Conservation (phyloP, 2,888 invertebrate species). For the Oxystoma pomonae region DNA sequence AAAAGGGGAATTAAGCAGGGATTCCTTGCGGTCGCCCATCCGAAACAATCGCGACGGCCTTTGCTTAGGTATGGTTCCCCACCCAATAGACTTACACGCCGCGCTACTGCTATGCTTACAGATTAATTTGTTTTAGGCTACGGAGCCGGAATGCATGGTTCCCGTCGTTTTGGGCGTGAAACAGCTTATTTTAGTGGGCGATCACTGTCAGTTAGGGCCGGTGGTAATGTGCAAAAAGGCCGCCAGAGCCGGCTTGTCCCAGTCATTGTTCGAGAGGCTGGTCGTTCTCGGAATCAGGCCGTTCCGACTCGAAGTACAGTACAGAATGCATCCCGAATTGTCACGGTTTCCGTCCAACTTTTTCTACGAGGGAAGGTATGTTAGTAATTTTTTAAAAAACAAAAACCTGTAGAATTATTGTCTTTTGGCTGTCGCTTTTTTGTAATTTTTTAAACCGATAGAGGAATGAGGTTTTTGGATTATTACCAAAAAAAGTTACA, state of each 20-base stretch:
- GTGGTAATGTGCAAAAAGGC: conserved; percentile 99
- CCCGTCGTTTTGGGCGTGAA: conserved; percentile 96
- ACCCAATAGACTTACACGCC: too few relatives aligned
- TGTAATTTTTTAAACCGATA: too few relatives aligned
- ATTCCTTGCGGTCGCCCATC: too few relatives aligned
- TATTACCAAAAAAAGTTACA: too few relatives aligned
- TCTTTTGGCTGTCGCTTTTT: neutral
- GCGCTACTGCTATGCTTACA: too few relatives aligned
- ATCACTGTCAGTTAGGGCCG: conserved; percentile 98
- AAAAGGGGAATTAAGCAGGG: too few relatives aligned
- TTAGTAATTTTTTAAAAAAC: neutral
- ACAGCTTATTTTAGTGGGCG: conserved; percentile 95
- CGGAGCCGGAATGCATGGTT: conserved; percentile 98
- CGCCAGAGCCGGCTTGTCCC: conserved; percentile 92
- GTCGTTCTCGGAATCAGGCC: conserved; percentile 97
- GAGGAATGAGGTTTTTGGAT: too few relatives aligned
- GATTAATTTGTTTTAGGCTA: conserved; percentile 53
- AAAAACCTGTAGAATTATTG: neutral
- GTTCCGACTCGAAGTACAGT: conserved; percentile 95
- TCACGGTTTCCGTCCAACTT: conserved; percentile 98
- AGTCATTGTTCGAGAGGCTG: conserved; percentile 94
- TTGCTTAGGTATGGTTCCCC: too few relatives aligned
- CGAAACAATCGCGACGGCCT: too few relatives aligned
- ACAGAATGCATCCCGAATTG: conserved; percentile 98
- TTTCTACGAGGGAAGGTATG: conserved; percentile 53